Base-by-base conservation (phyloP, 2,888 invertebrate genomes). In the Limenitis arthemis region DNA sequence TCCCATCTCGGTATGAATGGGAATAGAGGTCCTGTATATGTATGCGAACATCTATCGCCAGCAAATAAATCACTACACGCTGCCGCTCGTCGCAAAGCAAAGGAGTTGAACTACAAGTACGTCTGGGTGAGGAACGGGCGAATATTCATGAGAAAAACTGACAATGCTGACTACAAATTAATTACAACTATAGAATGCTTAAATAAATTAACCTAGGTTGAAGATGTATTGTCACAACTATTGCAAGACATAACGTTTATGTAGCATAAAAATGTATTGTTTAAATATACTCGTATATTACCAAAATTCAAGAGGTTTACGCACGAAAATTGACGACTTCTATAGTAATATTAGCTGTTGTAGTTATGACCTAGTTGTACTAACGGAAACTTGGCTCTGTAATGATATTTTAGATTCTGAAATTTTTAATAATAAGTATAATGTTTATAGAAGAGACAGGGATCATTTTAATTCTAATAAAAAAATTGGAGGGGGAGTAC, bases 21-120 rank as follows among this genome's bases (percentile, higher is more conserved):
- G 1, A 6, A 28, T 9, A 39, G 4, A 5, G 28, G 12, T 7
- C 39, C 39, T 1, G 6, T 39, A 6, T 39, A 39, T 20, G 9
- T 39, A 20, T 3, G 20, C 20, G 20, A 20, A 20, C 20, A 20
- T 4, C 20, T 20, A 20, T 20, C 20, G 20, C 20, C 20, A 20
- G 20, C 20, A 1, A 59, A 59, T 28, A 61, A 62, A 41, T 37
- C 48, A 5, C 46, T 61, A 3, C 61, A 61, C 40, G 60, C 61
- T 32, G 56, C 56, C 6, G 49, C 61, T 3, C 41, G 60, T 12
- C 11, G 8, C 6, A 57, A 44, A 33, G 57, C 56, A 6, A 61
- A 51, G 30, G 56, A 61, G 33, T 40, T 55, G 9, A 38, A 49
- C 8, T 63, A 58, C 49, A 58, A 55, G 41, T 56, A 47, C 40